Evolutionary conservation across 2,113 vertebrate species (phyloP), one percentile per base, ranked within the genome.

Genomic region (Microtus ochrogaster): DNA sequence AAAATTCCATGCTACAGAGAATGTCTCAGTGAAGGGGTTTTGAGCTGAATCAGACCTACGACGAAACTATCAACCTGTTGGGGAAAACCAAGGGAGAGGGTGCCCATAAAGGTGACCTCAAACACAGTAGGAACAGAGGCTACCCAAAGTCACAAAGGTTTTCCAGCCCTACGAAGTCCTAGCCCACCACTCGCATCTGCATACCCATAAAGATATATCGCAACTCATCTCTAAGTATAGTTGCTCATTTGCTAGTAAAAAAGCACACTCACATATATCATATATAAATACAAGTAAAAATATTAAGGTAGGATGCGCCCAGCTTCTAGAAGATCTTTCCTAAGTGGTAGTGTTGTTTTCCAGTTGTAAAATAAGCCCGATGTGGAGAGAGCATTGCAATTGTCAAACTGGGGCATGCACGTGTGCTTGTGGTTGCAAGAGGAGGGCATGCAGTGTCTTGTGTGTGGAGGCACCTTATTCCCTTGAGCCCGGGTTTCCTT

Each of bases 201-300:
- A 28, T 58, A 78, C 28, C 85, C 61, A 66, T 24, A 83, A 76
- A 85, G 16, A 73, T 24, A 70, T 19, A 82, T n/a, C 65, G 13
- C 63, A 84, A 14, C 44, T 86, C 68, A 49, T 78, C 65, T 78
- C 77, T 68, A 55, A 83, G 26, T 66, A 7, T 87, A 77, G 28
- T 87, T 92, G 30, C 41, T 92, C 39, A 41, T 72, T 94, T 94
- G 58, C 65, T 68, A 85, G 88, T 39, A 41, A 41, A 86, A n/a
- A 19, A 2, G 5, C 30, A 74, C 17, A 22, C 24, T 41, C 36
- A 63, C 9, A 26, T 70, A 39, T 73, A 63, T 76, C 73, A 76
- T 28, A 76, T 76, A 44, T 16, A 44, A 89, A 58, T 73, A 85
- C 5, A 30, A 82, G 55, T 89, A 92, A 92, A 92, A 63, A 65